Percentiles rank a stretch among this genome's conserved stretches.
phyloP scores from a whole-genome alignment of 2,888 invertebrate genomes.

The Ophonus ardosiacus region DNA sequence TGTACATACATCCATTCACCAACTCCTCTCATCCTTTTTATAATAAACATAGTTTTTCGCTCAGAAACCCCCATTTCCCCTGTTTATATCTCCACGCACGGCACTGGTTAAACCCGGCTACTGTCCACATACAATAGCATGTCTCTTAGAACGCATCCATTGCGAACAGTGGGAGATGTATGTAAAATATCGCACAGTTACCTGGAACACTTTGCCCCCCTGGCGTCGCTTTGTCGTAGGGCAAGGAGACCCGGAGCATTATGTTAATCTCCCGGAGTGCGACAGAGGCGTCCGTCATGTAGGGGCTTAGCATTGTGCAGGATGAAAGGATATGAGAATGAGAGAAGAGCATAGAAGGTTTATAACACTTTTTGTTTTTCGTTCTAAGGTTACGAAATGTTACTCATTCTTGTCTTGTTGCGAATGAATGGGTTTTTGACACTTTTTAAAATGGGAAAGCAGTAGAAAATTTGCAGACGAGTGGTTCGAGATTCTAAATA shows the following conservation, averaged over 20 bases:
- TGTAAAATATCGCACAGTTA: constrained; percentile 52
- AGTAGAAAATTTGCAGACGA: background rate
- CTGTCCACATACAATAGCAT: constrained; percentile 34
- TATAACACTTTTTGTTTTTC: background rate
- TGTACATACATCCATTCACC: no score
- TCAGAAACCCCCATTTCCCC: no score
- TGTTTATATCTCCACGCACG: no score
- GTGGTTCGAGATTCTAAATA: background rate
- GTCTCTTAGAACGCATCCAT: constrained; percentile 43
- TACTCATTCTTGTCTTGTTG: background rate
- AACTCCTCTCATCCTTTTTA: no score
- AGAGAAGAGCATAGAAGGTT: background rate
- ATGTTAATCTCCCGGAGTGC: constrained; percentile 61
- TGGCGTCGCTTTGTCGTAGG: constrained; percentile 41
- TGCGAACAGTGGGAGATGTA: constrained; percentile 53
- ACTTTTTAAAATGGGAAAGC: background rate
- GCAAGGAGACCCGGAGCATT: constrained; percentile 59
- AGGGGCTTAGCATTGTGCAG: constrained; percentile 6
- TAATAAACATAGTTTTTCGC: no score
- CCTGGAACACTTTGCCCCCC: constrained; percentile 51
- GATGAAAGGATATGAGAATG: constrained; percentile 24
- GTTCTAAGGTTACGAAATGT: background rate
- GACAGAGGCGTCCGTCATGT: background rate
- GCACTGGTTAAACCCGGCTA: background rate
- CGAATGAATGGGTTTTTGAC: background rate